These are phyloP conservation scores for Campylorhamphus procurvoides DNA, from an alignment of 2,113 vertebrate genomes.

Conservation along the genomic window DNA sequence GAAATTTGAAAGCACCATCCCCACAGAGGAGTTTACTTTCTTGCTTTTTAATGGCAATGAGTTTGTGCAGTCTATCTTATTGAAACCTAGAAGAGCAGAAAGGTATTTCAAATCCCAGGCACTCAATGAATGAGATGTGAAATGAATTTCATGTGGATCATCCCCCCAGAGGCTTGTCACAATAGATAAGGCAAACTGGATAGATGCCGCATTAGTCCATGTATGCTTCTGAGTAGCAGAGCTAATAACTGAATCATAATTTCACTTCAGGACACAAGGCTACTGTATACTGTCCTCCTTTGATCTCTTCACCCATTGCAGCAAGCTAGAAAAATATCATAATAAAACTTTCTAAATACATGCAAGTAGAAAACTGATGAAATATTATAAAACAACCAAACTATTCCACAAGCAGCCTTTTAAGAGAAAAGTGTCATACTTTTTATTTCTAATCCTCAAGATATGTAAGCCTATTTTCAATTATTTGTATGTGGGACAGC, in stretches of 20 bases:
- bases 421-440: neutral
- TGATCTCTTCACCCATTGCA: conserved; percentile 58
- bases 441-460: neutral
- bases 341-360: conserved; percentile 29
- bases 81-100: conserved; percentile 70
- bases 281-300: conserved; percentile 59
- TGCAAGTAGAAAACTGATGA: neutral
- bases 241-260: conserved; percentile 76
- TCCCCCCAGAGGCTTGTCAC: conserved; percentile 73
- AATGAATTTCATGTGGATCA: conserved; percentile 71
- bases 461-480: neutral
- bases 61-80: conserved; percentile 41
- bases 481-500: neutral
- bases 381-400: neutral
- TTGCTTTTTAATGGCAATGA: conserved; percentile 58
- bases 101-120: conserved; percentile 72
- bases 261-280: conserved; percentile 69
- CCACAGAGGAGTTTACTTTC: conserved; percentile 34
- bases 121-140: conserved; percentile 73
- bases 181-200: conserved; percentile 74
- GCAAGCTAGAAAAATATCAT: neutral
- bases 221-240: conserved; percentile 60
- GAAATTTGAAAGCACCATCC: neutral
- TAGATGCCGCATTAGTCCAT: conserved; percentile 66
- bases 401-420: neutral